Base-by-base conservation (phyloP, 2,888 invertebrate species). In the Stenichneumon culpator region DNA sequence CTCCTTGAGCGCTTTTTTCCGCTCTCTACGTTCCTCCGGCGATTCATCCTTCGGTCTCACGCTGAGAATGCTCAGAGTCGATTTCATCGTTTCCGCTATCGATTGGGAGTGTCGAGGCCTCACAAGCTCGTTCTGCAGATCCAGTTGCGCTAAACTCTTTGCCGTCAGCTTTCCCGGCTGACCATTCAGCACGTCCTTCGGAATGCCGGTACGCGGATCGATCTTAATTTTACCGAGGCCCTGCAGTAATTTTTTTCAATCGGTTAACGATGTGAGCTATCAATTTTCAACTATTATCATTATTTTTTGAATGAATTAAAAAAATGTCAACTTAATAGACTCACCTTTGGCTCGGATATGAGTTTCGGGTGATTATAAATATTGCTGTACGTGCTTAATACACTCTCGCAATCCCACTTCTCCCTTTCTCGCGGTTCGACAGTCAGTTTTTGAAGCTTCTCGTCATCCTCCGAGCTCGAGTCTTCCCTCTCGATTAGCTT, bases 401-500 rank as follows among this genome's bases (percentile, higher is more conserved):
- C 97, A 79, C 97, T 97, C 94, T 99, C 97, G 91, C 99, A 99
- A 94, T 99, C 99, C 97, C 97, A 98, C 93, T 96, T 97, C 86
- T 96, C 95, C 89, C 95, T 95, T 87, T 96, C 95, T 0, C 95
- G 94, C 75, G 96, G 95, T 39, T 96, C 95, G 0, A 97, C 96
- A 86, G 96, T 94, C 0, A 96, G 94, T 47, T 95, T 95, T 52
- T 96, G 93, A 14, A 96, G 94, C 84, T 95, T 95, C 2, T 96
- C 96, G 0, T 95, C 94, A 9, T 95, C 94, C 32, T 94, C 95
- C 19, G 80, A 87, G 73, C 86, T 90, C 3, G 89, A 87, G 63
- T 88, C 86, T 39, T 90, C 87, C 9, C 75, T 83, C n/a, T 91
- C 90, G 2, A 91, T 84, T 73, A 92, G 86, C 86, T 91, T 92